Base-by-base conservation (phyloP, 2,113 vertebrate genomes). In the Nestor notabilis region DNA sequence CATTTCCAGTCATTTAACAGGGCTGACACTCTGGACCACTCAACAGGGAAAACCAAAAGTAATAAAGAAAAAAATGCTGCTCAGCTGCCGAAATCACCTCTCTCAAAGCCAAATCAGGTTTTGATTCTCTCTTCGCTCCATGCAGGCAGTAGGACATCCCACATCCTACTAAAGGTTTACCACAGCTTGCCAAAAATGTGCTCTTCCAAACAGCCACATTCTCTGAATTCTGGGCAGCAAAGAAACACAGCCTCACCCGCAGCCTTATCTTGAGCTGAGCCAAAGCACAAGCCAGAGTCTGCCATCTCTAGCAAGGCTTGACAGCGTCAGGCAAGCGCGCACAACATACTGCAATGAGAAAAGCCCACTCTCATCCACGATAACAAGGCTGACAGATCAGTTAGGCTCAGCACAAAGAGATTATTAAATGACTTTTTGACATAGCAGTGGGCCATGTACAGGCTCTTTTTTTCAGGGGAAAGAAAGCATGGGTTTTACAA, bases 371-470 rank as follows among this genome's bases (percentile, higher is more conserved):
- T 63, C 16, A 64, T 86, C 76, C 37, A 63, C 1, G 1, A 7
- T 5, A 87, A 70, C 9, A 31, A 49, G 70, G n/a, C 43, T 21
- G 58, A 68, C 5, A 68, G 17, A 33, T 53, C 17, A 77, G 33
- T 68, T 29, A 29, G 43, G 2, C 2, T 87, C 47, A 31, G 24
- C 44, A 41, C 24, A 64, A 66, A 75, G 19, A 66, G 20, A 68
- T 41, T 52, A 83, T 64, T 78, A 79, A 70, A 64, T 1, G 4
- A 27, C 17, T 75, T 92, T 75, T 78, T 87, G 72, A 78, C 15
- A 56, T 1, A 65, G 27, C 75, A 80, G 11, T 17, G 47, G 15
- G 15, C 33, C 2, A 1, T 2, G 8, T 20, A 41, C 0, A 1
- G 58, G 27, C 9, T 79, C 11, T 90, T 33, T 18, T 71, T 86